Evolutionary conservation across 2,113 vertebrate species (phyloP).

Genomic region (Pangasianodon gigas): DNA sequence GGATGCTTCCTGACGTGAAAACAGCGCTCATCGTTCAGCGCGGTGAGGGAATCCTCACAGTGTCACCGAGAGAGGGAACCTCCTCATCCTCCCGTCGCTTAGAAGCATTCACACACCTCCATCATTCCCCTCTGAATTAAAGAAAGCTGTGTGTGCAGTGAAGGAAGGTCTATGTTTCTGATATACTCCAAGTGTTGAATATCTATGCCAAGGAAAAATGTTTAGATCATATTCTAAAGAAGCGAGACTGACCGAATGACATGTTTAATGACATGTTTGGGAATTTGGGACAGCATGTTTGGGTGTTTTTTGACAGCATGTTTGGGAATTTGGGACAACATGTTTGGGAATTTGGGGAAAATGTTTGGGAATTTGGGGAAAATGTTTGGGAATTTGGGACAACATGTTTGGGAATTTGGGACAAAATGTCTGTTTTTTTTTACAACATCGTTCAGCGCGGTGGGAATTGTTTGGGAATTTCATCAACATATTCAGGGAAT

Average conservation of each 20-base stretch:
- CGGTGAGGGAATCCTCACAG: conserved; percentile 26
- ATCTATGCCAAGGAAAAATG: not conserved
- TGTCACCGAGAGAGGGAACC: not conserved
- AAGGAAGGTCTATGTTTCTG: not conserved
- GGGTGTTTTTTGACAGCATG: too few relatives aligned
- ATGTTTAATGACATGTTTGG: not conserved
- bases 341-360: too few relatives aligned
- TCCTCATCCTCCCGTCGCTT: not conserved
- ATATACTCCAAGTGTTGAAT: not conserved
- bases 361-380: too few relatives aligned
- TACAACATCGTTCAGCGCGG: too few relatives aligned
- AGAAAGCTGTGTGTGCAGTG: not conserved
- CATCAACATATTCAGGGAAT: too few relatives aligned
- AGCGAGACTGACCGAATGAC: not conserved
- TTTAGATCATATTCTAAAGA: not conserved
- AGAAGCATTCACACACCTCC: not conserved
- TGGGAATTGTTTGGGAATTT: too few relatives aligned
- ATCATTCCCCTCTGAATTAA: not conserved
- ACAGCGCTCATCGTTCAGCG: not conserved
- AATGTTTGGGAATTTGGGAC: too few relatives aligned
- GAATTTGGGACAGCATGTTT: too few relatives aligned
- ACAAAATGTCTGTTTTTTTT: too few relatives aligned
- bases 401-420: not conserved
- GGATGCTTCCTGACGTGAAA: conserved; percentile 6
- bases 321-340: too few relatives aligned